A percentile compares a stretch with the other conserved stretches of the same genome.
These are phyloP conservation scores for Leistus spinibarbis DNA, from an alignment of 2,888 invertebrate genomes.

Conservation along the genomic window DNA sequence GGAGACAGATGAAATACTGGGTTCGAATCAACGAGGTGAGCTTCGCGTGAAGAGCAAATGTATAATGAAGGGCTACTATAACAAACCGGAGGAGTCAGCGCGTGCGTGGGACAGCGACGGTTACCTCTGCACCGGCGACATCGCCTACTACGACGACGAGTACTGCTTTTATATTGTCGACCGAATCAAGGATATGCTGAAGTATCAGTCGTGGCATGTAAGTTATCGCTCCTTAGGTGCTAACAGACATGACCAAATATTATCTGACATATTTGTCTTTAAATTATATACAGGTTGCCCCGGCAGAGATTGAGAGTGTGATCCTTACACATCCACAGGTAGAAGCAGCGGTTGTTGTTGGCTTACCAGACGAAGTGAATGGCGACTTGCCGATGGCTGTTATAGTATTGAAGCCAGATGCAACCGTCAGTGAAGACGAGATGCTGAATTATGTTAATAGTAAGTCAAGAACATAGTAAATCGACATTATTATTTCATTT, in stretches of 20 bases:
- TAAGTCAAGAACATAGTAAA: not conserved
- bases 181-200: conserved; percentile 58
- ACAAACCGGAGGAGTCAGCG: conserved; percentile 55
- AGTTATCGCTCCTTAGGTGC: not conserved
- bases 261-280: too few relatives aligned
- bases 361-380: conserved; percentile 68
- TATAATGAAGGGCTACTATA: conserved; percentile 57
- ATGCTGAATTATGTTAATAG: conserved; percentile 61
- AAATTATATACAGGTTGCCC: conserved; percentile 68
- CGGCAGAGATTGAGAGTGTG: conserved; percentile 78
- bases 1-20: conserved; percentile 56
- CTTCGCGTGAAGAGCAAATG: conserved; percentile 57
- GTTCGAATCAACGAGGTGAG: conserved; percentile 60
- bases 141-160: conserved; percentile 58
- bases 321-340: conserved; percentile 73
- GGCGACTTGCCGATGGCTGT: conserved; percentile 78
- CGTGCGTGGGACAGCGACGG: conserved; percentile 55
- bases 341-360: conserved; percentile 79
- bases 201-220: conserved; percentile 59
- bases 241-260: not conserved
- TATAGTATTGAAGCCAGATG: conserved; percentile 62
- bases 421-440: conserved; percentile 59
- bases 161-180: conserved; percentile 58
- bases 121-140: conserved; percentile 60
- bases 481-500: not conserved